Conservation (phyloP, 2,113 vertebrate species). For the Rhombomys opimus region DNA sequence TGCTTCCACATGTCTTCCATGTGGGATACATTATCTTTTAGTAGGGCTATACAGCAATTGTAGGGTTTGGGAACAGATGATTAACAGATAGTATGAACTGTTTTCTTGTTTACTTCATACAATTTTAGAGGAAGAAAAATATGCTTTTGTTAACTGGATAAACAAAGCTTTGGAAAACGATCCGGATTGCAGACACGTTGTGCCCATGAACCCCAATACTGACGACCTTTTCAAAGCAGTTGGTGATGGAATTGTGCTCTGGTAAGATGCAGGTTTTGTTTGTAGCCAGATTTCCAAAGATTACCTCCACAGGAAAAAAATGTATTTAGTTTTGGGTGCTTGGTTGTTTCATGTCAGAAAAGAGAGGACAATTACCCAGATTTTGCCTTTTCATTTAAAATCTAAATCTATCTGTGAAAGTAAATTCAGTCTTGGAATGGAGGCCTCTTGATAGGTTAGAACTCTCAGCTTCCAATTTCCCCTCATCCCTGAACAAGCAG, state of each 20-base stretch:
- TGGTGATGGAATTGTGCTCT: conserved; percentile 93
- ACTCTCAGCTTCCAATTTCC: conserved; percentile 35
- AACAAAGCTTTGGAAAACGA: conserved; percentile 94
- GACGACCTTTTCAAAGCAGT: conserved; percentile 93
- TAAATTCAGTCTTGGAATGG: conserved; percentile 17
- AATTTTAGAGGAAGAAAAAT: conserved; percentile 95
- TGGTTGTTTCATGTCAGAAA: not conserved
- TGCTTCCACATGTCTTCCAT: not conserved
- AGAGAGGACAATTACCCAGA: not conserved
- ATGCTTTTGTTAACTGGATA: conserved; percentile 97
- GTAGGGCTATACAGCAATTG: not conserved
- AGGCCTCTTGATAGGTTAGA: not conserved
- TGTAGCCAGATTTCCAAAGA: not conserved
- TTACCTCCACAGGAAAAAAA: not conserved
- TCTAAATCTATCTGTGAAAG: conserved; percentile 14
- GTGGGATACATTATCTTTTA: conserved; percentile 2
- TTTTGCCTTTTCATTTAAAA: conserved; percentile 30
- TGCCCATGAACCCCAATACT: conserved; percentile 94
- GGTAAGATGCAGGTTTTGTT: conserved; percentile 87
- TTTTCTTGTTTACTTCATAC: conserved; percentile 56
- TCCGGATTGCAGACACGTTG: conserved; percentile 90
- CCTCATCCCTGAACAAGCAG: conserved; percentile 18
- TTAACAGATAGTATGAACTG: conserved; percentile 41
- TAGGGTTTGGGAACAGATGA: conserved; percentile 30
- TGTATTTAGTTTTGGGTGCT: conserved; percentile 29